Conservation (phyloP, 2,113 vertebrate species). For the Miniopterus natalensis region DNA sequence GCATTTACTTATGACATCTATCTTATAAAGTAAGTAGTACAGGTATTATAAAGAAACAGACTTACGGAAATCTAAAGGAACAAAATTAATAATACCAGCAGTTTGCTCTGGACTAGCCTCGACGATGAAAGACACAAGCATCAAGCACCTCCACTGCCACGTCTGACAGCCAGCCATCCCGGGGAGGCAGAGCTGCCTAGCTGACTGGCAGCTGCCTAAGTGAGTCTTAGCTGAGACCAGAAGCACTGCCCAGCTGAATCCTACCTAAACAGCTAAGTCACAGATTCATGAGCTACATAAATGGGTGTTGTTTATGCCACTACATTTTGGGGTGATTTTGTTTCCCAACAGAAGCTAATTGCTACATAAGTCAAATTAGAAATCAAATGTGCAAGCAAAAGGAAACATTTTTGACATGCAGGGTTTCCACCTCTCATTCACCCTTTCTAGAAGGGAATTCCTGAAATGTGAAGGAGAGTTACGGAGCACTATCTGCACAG, state of each 20-base stretch:
- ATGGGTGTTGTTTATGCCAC: not conserved
- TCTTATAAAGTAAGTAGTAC: not conserved
- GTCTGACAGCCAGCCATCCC: not conserved
- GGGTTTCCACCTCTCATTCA: not conserved
- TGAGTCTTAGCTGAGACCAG: not conserved
- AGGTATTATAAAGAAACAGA: not conserved
- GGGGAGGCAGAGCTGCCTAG: not conserved
- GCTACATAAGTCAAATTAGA: not conserved
- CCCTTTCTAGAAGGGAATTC: not conserved
- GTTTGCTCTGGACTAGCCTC: not conserved
- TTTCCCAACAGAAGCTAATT: not conserved
- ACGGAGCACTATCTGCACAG: not conserved
- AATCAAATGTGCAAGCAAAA: not conserved
- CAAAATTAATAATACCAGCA: not conserved
- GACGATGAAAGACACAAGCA: not conserved
- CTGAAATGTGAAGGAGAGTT: not conserved
- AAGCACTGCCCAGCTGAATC: not conserved
- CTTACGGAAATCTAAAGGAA: not conserved
- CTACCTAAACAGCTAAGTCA: not conserved
- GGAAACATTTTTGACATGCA: conserved; percentile 1
- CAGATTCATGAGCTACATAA: not conserved
- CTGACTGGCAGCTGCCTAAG: not conserved
- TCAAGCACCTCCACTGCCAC: not conserved
- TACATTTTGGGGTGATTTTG: not conserved
- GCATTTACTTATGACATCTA: not conserved